Conservation (phyloP, 1,140 invertebrate species). For the Drosophila tropicalis region DNA sequence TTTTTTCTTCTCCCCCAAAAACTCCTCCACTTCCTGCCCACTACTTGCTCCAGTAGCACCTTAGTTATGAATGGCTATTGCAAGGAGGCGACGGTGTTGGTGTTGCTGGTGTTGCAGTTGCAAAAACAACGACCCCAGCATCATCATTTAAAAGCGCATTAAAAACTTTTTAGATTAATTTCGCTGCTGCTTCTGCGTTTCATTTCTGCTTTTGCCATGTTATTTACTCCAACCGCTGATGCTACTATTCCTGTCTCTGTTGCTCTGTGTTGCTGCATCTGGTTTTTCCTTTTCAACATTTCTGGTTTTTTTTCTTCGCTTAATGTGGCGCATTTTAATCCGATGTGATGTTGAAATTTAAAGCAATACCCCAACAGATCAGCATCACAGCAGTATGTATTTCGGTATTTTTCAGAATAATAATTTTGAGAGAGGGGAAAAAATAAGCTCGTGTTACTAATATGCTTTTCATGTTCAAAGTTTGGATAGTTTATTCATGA, state of each 20-base stretch:
- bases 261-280: slow-evolving; percentile 24
- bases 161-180: slow-evolving; percentile 83
- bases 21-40: background rate
- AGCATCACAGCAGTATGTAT: slow-evolving; percentile 24
- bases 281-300: slow-evolving; percentile 20
- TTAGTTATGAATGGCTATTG: slow-evolving; percentile 71
- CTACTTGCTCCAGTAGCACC: background rate
- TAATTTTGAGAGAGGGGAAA: background rate
- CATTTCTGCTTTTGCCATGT: slow-evolving; percentile 51
- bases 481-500: slow-evolving; percentile 43
- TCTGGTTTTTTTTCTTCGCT: slow-evolving; percentile 51
- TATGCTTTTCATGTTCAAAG: slow-evolving; percentile 63
- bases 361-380: slow-evolving; percentile 30
- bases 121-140: slow-evolving; percentile 47
- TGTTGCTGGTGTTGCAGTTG: slow-evolving; percentile 28
- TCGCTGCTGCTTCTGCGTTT: slow-evolving; percentile 58
- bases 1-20: background rate
- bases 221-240: slow-evolving; percentile 35
- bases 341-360: slow-evolving; percentile 58
- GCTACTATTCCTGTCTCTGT: slow-evolving; percentile 16
- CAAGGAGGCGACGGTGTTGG: slow-evolving; percentile 38
- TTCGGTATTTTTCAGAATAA: background rate
- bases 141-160: slow-evolving; percentile 83
- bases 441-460: slow-evolving; percentile 55
- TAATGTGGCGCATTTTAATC: slow-evolving; percentile 58